phyloP scores from a whole-genome alignment of 2,888 invertebrate genomes.

The Arge pagana region DNA sequence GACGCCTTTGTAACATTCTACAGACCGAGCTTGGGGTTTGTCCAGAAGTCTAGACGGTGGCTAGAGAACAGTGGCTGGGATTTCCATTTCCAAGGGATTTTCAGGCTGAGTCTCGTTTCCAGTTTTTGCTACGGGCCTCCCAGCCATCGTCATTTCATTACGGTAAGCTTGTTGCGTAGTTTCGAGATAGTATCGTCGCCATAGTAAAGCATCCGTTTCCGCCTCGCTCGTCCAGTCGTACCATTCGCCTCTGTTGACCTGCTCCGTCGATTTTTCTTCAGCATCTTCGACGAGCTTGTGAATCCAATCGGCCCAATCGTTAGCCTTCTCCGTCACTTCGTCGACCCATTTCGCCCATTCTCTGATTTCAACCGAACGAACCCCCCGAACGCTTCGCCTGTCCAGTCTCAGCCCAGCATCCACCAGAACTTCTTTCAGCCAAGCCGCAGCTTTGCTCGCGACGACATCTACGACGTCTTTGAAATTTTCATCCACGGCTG shows the following conservation, averaged over 20 bases:
- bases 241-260: conserved; percentile 39
- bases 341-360: conserved; percentile 43
- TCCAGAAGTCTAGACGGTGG: background rate
- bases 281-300: conserved; percentile 35
- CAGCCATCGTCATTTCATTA: conserved; percentile 38
- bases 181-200: conserved; percentile 41
- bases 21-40: too few species aligned
- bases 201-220: conserved; percentile 38
- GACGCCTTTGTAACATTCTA: too few species aligned
- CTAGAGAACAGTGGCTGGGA: conserved; percentile 2
- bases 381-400: conserved; percentile 34
- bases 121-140: conserved; percentile 40
- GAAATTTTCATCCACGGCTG: conserved; percentile 32
- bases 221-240: conserved; percentile 38
- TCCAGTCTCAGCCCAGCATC: conserved; percentile 37
- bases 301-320: conserved; percentile 44
- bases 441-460: conserved; percentile 44
- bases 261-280: conserved; percentile 19
- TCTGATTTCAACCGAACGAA: conserved; percentile 42
- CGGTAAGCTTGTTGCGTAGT: conserved; percentile 40
- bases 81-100: conserved; percentile 7
- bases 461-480: conserved; percentile 39
- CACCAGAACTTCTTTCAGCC: conserved; percentile 38
- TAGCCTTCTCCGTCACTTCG: conserved; percentile 34
- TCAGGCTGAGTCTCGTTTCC: conserved; percentile 25